Evolutionary conservation across 92 coral and sea anemone species (phyloP).

Genomic region (Metridium senile): DNA sequence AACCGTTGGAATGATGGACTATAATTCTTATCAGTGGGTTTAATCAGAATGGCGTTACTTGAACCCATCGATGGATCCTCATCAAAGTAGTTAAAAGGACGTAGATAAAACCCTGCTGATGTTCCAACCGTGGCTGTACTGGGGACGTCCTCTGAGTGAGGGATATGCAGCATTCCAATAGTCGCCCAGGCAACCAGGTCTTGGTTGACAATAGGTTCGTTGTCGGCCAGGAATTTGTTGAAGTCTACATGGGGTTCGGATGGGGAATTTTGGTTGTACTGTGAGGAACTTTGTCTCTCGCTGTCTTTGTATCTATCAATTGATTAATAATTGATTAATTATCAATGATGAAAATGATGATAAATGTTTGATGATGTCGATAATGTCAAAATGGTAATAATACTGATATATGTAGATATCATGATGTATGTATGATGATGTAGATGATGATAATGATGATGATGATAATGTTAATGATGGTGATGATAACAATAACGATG

Average conservation of each 20-base stretch:
- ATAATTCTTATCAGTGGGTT: conserved; percentile 45
- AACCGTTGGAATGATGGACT: conserved; percentile 39
- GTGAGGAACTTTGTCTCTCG: conserved; percentile 66
- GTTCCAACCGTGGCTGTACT: conserved; percentile 64
- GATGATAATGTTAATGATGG: too few species aligned
- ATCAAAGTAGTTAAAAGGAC: conserved; percentile 86
- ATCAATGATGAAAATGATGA: too few species aligned
- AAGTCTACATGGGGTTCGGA: conserved; percentile 67
- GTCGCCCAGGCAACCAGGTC: conserved; percentile 92
- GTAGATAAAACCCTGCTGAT: conserved; percentile 75
- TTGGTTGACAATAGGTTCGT: conserved; percentile 53
- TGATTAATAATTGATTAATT: too few species aligned
- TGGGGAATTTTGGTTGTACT: conserved; percentile 77
- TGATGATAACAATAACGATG: too few species aligned
- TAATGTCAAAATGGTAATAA: not conserved
- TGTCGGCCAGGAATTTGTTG: conserved; percentile 32
- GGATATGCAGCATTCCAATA: conserved; percentile 85
- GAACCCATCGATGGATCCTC: conserved; percentile 83
- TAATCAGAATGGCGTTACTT: conserved; percentile 66
- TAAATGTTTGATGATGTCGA: not conserved
- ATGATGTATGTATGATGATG: too few species aligned
- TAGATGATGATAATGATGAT: too few species aligned
- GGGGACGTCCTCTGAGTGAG: conserved; percentile 89
- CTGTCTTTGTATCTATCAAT: conserved; percentile 42
- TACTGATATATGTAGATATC: too few species aligned